These are phyloP conservation scores for Zele albiditarsus DNA, from an alignment of 2,888 invertebrate genomes.

Conservation along the genomic window DNA sequence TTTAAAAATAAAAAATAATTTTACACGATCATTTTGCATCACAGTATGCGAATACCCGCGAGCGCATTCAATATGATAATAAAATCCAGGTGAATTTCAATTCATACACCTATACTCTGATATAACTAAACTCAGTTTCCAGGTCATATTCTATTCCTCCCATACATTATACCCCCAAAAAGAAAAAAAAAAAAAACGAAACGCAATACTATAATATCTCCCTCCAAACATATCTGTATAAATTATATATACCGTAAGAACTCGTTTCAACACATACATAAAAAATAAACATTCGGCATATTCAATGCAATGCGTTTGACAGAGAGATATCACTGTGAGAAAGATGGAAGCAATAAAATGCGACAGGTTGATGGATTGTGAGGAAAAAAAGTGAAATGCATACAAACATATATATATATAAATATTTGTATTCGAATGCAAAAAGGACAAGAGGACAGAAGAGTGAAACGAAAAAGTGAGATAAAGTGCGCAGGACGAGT, in stretches of 20 bases:
- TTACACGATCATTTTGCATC: neutral
- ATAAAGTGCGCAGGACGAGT: conserved; percentile 38
- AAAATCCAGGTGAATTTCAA: neutral
- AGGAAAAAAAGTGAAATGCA: neutral
- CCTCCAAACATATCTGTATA: no score
- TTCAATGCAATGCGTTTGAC: neutral
- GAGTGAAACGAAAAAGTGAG: conserved; percentile 9
- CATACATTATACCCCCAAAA: neutral
- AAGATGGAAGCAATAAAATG: neutral
- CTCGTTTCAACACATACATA: no score
- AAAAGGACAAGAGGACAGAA: conserved; percentile 20
- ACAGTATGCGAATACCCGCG: neutral
- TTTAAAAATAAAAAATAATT: neutral
- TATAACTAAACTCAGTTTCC: neutral
- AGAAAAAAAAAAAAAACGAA: no score
- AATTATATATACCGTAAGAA: no score
- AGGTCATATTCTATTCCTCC: neutral
- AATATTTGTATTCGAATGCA: conserved; percentile 13
- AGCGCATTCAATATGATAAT: neutral
- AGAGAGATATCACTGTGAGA: neutral
- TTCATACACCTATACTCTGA: no score
- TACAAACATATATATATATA: neutral
- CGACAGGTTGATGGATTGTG: neutral
- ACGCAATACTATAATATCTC: no score
- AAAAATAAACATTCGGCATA: neutral